Evolutionary conservation across 2,888 invertebrate species (phyloP), one percentile per base, ranked within the genome.

Genomic region (Pyrochroa serraticornis): DNA sequence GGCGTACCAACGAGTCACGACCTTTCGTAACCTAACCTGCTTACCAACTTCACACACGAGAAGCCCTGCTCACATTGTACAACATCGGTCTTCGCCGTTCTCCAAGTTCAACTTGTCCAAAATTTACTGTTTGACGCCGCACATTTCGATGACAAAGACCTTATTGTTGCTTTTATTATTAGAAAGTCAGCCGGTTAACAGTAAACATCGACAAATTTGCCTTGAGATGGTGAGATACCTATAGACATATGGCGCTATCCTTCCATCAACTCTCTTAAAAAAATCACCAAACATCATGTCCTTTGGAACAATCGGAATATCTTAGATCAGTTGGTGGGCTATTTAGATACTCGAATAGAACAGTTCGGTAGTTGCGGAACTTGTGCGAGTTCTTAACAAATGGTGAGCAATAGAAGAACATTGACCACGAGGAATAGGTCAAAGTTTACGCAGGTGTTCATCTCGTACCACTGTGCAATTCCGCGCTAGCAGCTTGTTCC

Each of bases 11-110:
- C 73, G 70, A 75, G 76, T 75, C 76, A 75, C 75, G 75, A 76
- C 75, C 76, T 75, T 75, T 75, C 69, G 73, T 75, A 74, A 75
- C 75, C 75, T 71, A 75, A 72, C 75, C 72, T 74, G 73, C 73
- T 72, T 73, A 74, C 73, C 74, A 73, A 75, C 72, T 71, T 72
- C 70, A 72, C 71, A 71, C 70, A 70, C 70, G 64, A 68, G 67
- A 71, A 73, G 68, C 55, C 69, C 58, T 63, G 64, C 62, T 71
- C 65, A 71, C 72, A 71, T 64, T 59, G 67, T 68, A 70, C 65
- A 70, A 71, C 64, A 51, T 46, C 10, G 46, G 39, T 50, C 50
- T 57, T 42, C 36, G 55, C 42, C 10, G 32, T 52, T 52, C 45
- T 38, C 36, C 42, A 12, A 9, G 30, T 22, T 46, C 36, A 12